Evolutionary conservation across 1,140 invertebrate genomes (phyloP).

Genomic region (Tetramorium parvispinum): DNA sequence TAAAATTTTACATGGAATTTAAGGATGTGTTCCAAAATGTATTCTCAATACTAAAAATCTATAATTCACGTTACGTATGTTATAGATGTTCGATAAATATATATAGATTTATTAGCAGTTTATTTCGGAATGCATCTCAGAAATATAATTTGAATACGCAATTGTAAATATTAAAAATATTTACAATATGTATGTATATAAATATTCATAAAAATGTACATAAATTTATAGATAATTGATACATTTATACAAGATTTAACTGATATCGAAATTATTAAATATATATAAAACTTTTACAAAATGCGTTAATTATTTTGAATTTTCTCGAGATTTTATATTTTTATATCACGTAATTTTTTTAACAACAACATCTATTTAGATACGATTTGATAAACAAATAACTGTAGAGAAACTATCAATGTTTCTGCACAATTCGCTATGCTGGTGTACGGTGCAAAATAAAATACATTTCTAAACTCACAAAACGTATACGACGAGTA

Average conservation of each 20-base stretch:
- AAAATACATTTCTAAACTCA: background rate
- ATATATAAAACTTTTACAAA: background rate
- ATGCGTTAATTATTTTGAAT: background rate
- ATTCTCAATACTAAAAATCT: background rate
- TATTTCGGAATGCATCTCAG: background rate
- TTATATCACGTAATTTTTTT: background rate
- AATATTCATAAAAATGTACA: background rate
- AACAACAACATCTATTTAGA: background rate
- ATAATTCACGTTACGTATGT: background rate
- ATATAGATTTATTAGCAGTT: background rate
- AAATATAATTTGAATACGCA: background rate
- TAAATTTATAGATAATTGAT: background rate
- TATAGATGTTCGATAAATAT: background rate
- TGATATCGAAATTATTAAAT: background rate
- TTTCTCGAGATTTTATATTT: background rate
- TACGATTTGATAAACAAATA: background rate
- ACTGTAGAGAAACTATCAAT: background rate
- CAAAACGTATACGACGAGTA: too few relatives aligned
- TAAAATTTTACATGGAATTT: background rate
- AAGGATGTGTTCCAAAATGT: background rate
- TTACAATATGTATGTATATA: background rate
- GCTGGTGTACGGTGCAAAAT: background rate
- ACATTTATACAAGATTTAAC: background rate
- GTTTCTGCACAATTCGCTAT: background rate
- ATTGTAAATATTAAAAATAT: constrained; percentile 4